Conservation (phyloP, 2,113 vertebrate species). For the Dasypus novemcinctus region DNA sequence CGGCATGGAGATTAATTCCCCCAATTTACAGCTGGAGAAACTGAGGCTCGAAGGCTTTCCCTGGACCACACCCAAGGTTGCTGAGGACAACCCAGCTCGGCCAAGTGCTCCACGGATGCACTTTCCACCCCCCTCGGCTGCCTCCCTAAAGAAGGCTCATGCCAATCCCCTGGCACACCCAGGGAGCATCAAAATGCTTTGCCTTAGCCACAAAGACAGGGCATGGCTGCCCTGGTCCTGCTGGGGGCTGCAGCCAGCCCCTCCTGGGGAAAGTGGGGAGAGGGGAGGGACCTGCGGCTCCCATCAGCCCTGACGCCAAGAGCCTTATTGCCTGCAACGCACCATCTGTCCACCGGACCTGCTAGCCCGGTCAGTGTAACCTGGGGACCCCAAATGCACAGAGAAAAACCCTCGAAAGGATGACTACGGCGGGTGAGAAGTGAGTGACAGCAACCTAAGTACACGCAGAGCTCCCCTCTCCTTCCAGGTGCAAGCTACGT, state of each 20-base stretch:
- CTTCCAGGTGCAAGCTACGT: neutral
- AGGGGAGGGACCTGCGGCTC: neutral
- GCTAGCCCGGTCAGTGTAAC: neutral
- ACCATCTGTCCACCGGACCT: conserved; percentile 25
- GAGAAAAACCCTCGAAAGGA: neutral
- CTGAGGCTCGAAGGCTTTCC: neutral
- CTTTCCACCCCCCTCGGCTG: neutral
- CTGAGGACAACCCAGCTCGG: neutral
- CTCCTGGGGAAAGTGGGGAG: neutral
- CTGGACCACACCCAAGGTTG: neutral
- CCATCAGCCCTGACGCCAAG: neutral
- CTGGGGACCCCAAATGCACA: neutral
- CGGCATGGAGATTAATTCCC: neutral
- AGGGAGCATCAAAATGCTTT: neutral
- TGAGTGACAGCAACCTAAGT: neutral
- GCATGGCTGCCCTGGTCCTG: neutral
- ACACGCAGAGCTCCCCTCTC: neutral
- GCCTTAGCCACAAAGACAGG: neutral
- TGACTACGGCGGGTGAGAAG: neutral
- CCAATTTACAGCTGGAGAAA: neutral
- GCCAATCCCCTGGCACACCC: neutral
- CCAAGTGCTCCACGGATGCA: neutral
- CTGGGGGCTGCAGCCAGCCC: neutral
- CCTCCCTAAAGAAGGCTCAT: neutral
- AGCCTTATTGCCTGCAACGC: conserved; percentile 31